Conservation (phyloP, 1,140 invertebrate species). For the Drosophila fuyamai region DNA sequence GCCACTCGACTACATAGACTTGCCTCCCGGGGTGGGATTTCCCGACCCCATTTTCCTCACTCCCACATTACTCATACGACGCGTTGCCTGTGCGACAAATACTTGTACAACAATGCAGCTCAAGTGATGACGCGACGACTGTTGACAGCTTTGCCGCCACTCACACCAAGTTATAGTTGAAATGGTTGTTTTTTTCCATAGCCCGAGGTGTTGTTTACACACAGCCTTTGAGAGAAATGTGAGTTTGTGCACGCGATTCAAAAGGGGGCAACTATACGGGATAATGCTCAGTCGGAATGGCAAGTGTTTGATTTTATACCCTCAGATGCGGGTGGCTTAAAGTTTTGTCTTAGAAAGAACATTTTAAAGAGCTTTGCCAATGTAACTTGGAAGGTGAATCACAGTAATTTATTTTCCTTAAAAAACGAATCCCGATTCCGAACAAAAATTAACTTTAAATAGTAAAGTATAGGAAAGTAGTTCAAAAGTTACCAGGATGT, state of each 20-base stretch:
- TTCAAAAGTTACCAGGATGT: too few relatives aligned
- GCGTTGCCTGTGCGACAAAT: slow-evolving; percentile 52
- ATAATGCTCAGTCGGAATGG: slow-evolving; percentile 14
- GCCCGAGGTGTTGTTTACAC: slow-evolving; percentile 70
- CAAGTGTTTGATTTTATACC: slow-evolving; percentile 9
- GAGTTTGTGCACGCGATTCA: slow-evolving; percentile 50
- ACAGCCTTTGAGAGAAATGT: slow-evolving; percentile 36
- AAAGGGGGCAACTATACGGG: slow-evolving; percentile 25
- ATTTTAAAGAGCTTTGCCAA: neutral
- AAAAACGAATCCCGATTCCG: too few relatives aligned
- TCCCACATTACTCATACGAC: slow-evolving; percentile 61
- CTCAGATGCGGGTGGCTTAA: neutral
- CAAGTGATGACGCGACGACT: slow-evolving; percentile 68
- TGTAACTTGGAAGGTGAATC: neutral
- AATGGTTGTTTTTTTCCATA: slow-evolving; percentile 43
- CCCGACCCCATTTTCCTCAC: slow-evolving; percentile 18
- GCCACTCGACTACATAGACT: slow-evolving; percentile 62
- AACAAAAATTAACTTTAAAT: too few relatives aligned
- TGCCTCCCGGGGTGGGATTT: slow-evolving; percentile 4
- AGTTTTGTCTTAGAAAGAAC: neutral
- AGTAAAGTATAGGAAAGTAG: too few relatives aligned
- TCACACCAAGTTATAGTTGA: slow-evolving; percentile 23
- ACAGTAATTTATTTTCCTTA: neutral
- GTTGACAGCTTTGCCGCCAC: slow-evolving; percentile 71
- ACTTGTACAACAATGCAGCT: slow-evolving; percentile 57